Base-by-base conservation (phyloP, 2,113 vertebrate genomes). In the Oenanthe oenanthe region DNA sequence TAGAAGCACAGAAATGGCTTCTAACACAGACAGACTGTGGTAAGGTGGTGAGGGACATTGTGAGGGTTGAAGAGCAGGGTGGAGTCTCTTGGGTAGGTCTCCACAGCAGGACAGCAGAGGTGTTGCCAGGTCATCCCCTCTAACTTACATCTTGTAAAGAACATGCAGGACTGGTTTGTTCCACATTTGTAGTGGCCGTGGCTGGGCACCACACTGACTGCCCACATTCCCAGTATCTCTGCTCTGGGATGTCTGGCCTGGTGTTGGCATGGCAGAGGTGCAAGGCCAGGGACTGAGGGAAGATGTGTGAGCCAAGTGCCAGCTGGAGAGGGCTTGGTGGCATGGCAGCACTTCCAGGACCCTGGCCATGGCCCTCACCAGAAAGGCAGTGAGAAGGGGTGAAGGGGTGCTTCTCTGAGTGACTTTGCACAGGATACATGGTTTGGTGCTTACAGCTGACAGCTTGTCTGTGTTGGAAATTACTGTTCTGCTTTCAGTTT, bases 301-400 rank as follows among this genome's bases (percentile, higher is more conserved):
- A 4, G 31, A 14, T 3, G 8, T 21, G 24, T 10, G 8, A 57
- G n/a, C 17, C 13, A 7, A 26, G 28, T 71, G 48, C 50, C 2
- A 8, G 7, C 12, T 29, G 70, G 36, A 57, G 32, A 54, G 56
- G 25, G 12, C 9, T 77, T 50, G 47, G 13, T 84, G 73, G 8
- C n/a, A 4, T 18, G 65, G 34, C 12, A 63, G 8, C 0, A 0
- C 17, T 5, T 1, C 42, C 28, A 24, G 48, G 25, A 54, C 20
- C 9, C 6, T 4, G 5, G 22, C 25, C 0, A 0, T 65, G 56
- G 50, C 10, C 1, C 6, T 65, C 0, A 0, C 29, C 4, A 7
- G 42, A 65, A 77, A 10, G 66, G 40, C 21, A 54, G 19, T 0
- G 0, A 25, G 43, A 40, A 56, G 25, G 9, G 36, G 3, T 25